These are phyloP conservation scores for Prolemur simus DNA, from an alignment of 2,113 vertebrate genomes.

Conservation along the genomic window DNA sequence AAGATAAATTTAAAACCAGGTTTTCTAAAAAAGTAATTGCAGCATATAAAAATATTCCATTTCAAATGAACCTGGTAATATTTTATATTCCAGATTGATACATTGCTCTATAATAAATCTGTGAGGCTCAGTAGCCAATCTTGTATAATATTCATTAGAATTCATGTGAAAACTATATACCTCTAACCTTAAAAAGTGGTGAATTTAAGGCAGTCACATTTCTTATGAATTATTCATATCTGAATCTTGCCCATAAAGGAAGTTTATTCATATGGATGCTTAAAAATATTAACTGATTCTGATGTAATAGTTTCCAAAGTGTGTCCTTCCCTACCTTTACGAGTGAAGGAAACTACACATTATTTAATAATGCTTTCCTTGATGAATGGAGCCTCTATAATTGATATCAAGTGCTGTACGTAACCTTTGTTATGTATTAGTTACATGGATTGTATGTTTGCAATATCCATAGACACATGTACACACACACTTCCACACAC, in stretches of 20 bases:
- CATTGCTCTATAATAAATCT: neutral
- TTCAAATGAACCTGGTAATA: conserved; percentile 8
- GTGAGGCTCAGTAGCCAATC: neutral
- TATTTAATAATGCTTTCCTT: neutral
- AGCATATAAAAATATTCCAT: neutral
- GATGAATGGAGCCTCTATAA: neutral
- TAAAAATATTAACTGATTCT: neutral
- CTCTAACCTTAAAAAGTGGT: neutral
- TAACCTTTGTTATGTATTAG: neutral
- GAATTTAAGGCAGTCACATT: neutral
- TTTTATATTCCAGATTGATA: neutral
- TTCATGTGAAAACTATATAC: neutral
- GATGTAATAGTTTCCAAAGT: neutral
- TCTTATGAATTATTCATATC: neutral
- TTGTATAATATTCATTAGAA: neutral
- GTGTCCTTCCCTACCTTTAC: neutral
- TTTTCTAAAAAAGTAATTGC: neutral
- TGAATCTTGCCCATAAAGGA: neutral
- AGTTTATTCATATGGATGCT: neutral
- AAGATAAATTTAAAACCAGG: neutral
- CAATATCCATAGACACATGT: neutral
- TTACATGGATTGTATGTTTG: neutral
- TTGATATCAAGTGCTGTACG: neutral
- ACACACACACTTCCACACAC: too few relatives aligned
- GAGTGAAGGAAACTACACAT: neutral